Conservation (phyloP, 2,113 vertebrate genomes). For the Lagopus muta region DNA sequence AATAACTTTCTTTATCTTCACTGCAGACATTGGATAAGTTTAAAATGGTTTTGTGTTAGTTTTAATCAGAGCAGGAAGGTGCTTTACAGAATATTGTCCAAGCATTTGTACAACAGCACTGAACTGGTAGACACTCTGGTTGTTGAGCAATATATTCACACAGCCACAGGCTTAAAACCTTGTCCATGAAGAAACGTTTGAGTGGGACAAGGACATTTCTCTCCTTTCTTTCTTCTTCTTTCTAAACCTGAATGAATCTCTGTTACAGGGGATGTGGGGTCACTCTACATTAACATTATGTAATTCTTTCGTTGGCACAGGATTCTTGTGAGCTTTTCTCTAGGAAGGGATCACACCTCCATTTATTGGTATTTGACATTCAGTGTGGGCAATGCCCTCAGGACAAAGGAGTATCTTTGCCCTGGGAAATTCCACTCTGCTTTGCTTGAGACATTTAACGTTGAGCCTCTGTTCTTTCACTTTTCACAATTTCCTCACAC, state of each 20-base stretch:
- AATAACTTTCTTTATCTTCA: constrained; percentile 1
- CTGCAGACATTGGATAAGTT: neutral
- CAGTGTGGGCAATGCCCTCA: neutral
- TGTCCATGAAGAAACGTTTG: neutral
- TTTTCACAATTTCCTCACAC: neutral
- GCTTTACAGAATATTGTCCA: neutral
- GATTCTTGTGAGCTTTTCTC: neutral
- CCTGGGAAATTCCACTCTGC: constrained; percentile 8
- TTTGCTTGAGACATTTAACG: neutral
- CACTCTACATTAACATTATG: neutral
- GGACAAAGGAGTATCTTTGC: neutral
- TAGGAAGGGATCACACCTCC: neutral
- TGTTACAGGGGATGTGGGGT: neutral
- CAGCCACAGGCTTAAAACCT: neutral
- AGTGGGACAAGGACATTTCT: neutral
- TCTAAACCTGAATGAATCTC: neutral
- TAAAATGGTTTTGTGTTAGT: neutral
- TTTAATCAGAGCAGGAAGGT: constrained; percentile 4
- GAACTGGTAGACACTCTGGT: neutral
- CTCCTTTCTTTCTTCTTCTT: neutral
- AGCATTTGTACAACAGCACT: neutral
- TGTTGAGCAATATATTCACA: neutral
- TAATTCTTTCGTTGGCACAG: neutral
- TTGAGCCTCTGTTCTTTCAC: constrained; percentile 9
- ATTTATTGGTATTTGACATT: neutral